A percentile compares a stretch with the other conserved stretches of the same genome.
Evolutionary conservation across 2,797 vertebrate species (phyloP).

Genomic region (Onychomys arenicola): DNA sequence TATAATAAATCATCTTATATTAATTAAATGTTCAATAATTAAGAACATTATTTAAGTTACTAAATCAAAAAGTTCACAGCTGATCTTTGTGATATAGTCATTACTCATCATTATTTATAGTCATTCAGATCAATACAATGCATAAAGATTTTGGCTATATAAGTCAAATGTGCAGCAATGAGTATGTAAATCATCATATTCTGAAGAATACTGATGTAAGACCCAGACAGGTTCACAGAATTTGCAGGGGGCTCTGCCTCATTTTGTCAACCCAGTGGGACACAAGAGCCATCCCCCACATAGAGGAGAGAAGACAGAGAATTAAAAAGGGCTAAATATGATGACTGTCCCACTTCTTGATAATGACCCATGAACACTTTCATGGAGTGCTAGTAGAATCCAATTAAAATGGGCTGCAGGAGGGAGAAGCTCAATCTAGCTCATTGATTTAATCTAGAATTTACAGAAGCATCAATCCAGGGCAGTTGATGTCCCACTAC

Average conservation of each 20-base stretch:
- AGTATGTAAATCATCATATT: background rate
- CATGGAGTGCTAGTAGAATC: background rate
- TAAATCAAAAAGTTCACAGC: background rate
- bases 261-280: rapidly evolving
- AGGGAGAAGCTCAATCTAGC: background rate
- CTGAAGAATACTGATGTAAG: background rate
- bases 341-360: background rate
- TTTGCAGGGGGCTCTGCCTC: rapidly evolving
- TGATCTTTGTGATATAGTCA: background rate
- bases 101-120: constrained; percentile 6
- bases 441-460: background rate
- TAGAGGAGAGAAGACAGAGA: background rate
- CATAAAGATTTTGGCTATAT: background rate
- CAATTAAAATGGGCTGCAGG: background rate
- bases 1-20: background rate
- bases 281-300: rapidly evolving
- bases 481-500: background rate
- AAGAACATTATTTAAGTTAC: constrained; percentile 34
- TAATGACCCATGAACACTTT: background rate
- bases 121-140: background rate
- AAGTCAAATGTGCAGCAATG: background rate
- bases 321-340: background rate
- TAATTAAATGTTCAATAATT: background rate
- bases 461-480: background rate
- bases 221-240: rapidly evolving